Conservation (phyloP, 2,113 vertebrate genomes). For the Microtus ochrogaster region DNA sequence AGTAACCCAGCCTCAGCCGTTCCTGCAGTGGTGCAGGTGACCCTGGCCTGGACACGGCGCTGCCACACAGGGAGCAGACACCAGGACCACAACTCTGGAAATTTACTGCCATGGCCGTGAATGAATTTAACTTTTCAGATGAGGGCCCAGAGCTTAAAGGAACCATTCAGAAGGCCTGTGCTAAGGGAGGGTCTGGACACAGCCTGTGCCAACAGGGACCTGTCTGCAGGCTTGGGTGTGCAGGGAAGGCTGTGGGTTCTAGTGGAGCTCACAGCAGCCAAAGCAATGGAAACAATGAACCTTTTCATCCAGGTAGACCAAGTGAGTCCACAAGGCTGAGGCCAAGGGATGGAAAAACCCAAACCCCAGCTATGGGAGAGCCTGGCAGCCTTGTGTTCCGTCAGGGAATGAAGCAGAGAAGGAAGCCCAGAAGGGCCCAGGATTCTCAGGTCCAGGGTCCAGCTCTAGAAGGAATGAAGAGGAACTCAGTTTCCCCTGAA, state of each 20-base stretch:
- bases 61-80: background rate
- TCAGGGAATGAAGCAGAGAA: background rate
- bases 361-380: background rate
- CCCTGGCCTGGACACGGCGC: background rate
- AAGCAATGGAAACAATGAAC: background rate
- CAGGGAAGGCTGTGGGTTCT: background rate
- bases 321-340: background rate
- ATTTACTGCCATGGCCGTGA: background rate
- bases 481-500: accelerated
- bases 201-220: background rate
- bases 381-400: no score
- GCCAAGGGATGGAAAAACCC: background rate
- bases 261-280: accelerated
- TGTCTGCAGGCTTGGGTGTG: accelerated
- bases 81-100: background rate
- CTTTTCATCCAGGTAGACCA: background rate
- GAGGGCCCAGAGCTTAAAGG: constrained; percentile 39
- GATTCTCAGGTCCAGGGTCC: background rate
- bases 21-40: accelerated
- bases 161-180: constrained; percentile 47
- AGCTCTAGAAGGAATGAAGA: background rate
- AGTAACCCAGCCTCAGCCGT: background rate
- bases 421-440: accelerated
- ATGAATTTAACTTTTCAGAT: constrained; percentile 19
- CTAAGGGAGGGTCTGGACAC: background rate